Conservation (phyloP, 2,888 invertebrate species). For the Troides aeacus region DNA sequence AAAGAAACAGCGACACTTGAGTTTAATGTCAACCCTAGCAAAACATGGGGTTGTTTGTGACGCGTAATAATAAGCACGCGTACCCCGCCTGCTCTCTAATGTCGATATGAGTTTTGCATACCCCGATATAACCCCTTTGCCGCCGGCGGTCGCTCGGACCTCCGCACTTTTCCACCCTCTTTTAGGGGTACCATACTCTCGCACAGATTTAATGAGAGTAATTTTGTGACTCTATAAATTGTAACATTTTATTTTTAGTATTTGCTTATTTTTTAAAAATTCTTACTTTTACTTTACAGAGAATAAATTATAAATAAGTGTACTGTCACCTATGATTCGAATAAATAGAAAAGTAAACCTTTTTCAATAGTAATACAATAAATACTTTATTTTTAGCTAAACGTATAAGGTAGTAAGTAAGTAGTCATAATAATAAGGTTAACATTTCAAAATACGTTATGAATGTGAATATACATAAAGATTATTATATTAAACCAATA, state of each 20-base stretch:
- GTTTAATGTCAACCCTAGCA: constrained; percentile 50
- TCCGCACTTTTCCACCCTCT: constrained; percentile 14
- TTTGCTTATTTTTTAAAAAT: too few relatives aligned
- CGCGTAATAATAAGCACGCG: constrained; percentile 64
- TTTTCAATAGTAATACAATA: not conserved
- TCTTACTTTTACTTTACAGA: too few relatives aligned
- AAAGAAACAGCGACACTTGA: not conserved
- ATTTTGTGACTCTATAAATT: too few relatives aligned
- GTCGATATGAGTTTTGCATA: constrained; percentile 65
- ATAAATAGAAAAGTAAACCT: too few relatives aligned
- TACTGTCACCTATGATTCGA: too few relatives aligned
- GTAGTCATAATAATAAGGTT: not conserved
- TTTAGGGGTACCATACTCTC: constrained; percentile 8
- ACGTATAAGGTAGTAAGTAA: not conserved
- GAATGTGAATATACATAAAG: not conserved
- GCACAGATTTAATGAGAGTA: constrained; percentile 22
- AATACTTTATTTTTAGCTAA: not conserved
- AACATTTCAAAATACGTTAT: not conserved
- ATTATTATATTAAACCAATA: not conserved
- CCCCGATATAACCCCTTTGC: constrained; percentile 40
- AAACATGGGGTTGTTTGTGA: constrained; percentile 63
- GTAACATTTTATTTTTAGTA: too few relatives aligned
- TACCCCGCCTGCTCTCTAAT: constrained; percentile 46
- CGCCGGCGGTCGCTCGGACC: constrained; percentile 34
- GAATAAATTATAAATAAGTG: too few relatives aligned